Percentiles rank a stretch among this genome's conserved stretches.
These are phyloP conservation scores for Okamejei kenojei DNA, from an alignment of 2,797 vertebrate species.

Conservation along the genomic window DNA sequence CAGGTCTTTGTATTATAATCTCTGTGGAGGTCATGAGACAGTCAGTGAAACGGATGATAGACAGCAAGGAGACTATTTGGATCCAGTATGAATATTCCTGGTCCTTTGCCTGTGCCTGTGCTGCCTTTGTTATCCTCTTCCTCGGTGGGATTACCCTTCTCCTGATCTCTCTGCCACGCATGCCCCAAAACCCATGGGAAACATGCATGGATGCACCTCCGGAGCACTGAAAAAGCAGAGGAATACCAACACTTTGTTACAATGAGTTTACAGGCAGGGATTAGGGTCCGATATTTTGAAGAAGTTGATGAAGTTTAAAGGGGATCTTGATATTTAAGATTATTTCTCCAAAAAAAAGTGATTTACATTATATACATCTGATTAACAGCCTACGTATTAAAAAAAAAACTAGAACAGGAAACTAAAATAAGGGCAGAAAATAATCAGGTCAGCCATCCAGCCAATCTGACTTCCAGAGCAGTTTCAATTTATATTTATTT, in stretches of 20 bases:
- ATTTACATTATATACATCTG: neutral
- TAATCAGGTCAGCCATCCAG: no score
- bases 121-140: slow-evolving; percentile 78
- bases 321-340: neutral
- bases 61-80: slow-evolving; percentile 86
- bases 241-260: neutral
- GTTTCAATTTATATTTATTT: no score
- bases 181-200: slow-evolving; percentile 95
- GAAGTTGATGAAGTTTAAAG: neutral
- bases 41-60: slow-evolving; percentile 90
- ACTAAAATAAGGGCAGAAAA: no score
- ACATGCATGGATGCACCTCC: slow-evolving; percentile 92
- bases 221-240: slow-evolving; percentile 54
- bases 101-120: slow-evolving; percentile 87
- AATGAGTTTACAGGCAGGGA: neutral
- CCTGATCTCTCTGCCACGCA: slow-evolving; percentile 83
- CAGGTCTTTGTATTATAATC: slow-evolving; percentile 86
- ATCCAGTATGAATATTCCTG: slow-evolving; percentile 79
- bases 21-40: slow-evolving; percentile 93
- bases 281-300: neutral
- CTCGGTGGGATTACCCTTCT: slow-evolving; percentile 75
- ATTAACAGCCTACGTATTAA: neutral
- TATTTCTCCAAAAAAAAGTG: neutral
- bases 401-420: neutral
- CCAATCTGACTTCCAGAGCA: no score